Conservation (phyloP, 2,113 vertebrate genomes). For the Nymphicus hollandicus region DNA sequence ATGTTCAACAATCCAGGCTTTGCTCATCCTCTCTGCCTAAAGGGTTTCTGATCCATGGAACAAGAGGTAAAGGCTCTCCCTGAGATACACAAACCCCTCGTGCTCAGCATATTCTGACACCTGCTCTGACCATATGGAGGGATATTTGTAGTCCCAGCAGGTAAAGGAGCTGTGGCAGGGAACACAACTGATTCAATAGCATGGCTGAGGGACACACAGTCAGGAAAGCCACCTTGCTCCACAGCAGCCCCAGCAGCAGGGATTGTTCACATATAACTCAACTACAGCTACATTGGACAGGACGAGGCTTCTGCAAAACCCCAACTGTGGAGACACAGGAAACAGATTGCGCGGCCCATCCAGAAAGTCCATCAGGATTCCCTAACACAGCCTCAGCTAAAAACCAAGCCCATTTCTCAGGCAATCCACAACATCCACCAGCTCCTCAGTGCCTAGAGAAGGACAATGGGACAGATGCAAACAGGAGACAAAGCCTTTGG, state of each 20-base stretch:
- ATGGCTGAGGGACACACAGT: constrained; percentile 61
- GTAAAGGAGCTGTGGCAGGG: constrained; percentile 42
- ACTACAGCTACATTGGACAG: constrained; percentile 10
- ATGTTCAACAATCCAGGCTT: neutral
- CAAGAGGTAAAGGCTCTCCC: too few species aligned
- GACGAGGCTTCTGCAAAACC: neutral
- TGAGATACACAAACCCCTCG: too few species aligned
- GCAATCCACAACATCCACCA: neutral
- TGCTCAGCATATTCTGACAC: neutral
- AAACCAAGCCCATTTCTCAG: neutral
- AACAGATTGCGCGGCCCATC: neutral
- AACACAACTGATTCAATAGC: constrained; percentile 22
- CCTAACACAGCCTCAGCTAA: neutral
- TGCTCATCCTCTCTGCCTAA: neutral
- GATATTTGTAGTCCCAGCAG: constrained; percentile 58
- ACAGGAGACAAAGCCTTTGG: too few species aligned
- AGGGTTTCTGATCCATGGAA: neutral
- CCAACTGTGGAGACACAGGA: neutral
- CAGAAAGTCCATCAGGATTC: neutral
- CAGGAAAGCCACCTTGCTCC: constrained; percentile 47
- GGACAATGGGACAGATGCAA: too few species aligned
- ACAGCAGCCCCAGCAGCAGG: constrained; percentile 44
- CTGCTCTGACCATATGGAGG: neutral
- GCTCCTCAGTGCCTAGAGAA: neutral
- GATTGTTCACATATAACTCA: constrained; percentile 62